Evolutionary conservation across 2,113 vertebrate species (phyloP).

Genomic region (Fulmarus glacialis): DNA sequence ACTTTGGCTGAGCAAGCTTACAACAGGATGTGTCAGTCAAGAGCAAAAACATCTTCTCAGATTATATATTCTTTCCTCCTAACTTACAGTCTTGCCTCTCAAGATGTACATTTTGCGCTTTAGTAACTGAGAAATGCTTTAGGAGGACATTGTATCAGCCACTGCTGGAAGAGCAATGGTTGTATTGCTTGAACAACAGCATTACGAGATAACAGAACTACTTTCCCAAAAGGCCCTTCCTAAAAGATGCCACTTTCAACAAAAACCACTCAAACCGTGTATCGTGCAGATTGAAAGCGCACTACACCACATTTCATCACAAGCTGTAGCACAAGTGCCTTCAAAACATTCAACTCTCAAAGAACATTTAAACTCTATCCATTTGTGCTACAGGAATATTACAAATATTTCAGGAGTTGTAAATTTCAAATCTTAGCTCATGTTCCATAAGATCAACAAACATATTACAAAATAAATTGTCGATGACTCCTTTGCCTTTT

Average conservation of each 20-base stretch:
- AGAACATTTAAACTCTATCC: neutral
- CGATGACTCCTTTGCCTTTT: neutral
- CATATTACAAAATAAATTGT: accelerated
- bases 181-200: accelerated
- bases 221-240: neutral
- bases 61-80: accelerated
- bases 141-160: accelerated
- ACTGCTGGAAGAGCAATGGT: neutral
- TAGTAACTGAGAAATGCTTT: neutral
- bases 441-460: neutral
- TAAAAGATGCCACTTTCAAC: neutral
- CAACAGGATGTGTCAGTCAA: neutral
- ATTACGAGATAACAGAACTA: accelerated
- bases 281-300: accelerated
- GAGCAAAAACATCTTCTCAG: neutral
- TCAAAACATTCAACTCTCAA: neutral
- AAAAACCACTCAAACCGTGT: neutral
- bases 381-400: neutral
- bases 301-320: neutral
- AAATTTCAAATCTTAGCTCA: neutral
- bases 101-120: neutral
- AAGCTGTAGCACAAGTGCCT: neutral
- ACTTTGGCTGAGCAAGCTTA: neutral
- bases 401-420: neutral
- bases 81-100: neutral